phyloP scores from a whole-genome alignment of 2,888 invertebrate genomes.

The Cephus pulcher region DNA sequence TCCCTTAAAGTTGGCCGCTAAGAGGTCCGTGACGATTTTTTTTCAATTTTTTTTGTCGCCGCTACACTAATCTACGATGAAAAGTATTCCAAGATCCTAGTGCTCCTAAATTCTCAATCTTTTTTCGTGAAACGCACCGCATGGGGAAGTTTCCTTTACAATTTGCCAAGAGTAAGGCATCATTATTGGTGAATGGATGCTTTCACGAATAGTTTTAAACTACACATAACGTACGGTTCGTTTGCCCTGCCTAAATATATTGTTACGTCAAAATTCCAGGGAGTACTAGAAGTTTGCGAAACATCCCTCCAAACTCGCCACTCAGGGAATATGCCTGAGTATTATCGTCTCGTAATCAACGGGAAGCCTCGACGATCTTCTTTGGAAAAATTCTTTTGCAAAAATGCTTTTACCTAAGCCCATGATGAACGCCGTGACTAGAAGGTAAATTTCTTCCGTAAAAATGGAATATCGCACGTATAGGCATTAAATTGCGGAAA shows the following conservation, averaged over 20 bases:
- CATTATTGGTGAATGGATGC: not conserved
- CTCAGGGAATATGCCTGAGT: not conserved
- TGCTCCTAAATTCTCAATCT: not conserved
- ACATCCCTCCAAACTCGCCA: not conserved
- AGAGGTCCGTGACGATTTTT: not conserved
- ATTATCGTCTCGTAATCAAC: not conserved
- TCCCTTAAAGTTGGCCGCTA: not conserved
- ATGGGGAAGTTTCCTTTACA: not conserved
- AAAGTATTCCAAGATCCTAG: not conserved
- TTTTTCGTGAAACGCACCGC: not conserved
- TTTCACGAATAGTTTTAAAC: not conserved
- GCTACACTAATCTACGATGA: not conserved
- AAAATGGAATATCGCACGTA: not conserved
- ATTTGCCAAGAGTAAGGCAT: not conserved
- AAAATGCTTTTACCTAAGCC: not conserved
- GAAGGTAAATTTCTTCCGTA: not conserved
- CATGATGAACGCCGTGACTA: not conserved
- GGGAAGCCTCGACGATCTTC: not conserved
- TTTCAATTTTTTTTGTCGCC: not conserved
- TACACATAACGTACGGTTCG: not conserved
- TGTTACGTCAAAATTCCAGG: not conserved
- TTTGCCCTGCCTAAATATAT: not conserved
- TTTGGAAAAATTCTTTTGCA: not conserved
- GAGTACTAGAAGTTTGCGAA: not conserved
- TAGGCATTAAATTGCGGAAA: not conserved